phyloP scores from a whole-genome alignment of 2,888 invertebrate species.

The Lysandra bellargus region DNA sequence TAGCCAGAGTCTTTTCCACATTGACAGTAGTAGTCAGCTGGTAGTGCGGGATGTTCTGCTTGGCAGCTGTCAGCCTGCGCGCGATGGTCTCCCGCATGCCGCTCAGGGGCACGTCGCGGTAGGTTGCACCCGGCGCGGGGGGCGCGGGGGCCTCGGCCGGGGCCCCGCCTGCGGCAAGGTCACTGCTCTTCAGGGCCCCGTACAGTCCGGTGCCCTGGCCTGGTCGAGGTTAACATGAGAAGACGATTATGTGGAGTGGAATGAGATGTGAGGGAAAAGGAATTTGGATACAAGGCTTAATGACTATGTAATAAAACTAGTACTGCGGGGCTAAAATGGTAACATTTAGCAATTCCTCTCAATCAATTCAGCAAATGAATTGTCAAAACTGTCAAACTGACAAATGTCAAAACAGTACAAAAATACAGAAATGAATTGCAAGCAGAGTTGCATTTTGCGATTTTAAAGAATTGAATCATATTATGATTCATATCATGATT shows the following conservation, averaged over 20 bases:
- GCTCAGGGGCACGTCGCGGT: conserved; percentile 89
- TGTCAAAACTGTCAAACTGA: no score
- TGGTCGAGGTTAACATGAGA: conserved; percentile 44
- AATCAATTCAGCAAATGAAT: no score
- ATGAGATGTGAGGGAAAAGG: not conserved
- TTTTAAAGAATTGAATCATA: no score
- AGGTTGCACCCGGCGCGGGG: conserved; percentile 75
- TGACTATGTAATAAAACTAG: not conserved
- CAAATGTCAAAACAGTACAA: no score
- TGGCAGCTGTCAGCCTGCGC: conserved; percentile 92
- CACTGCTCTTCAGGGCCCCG: conserved; percentile 90
- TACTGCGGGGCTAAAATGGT: no score
- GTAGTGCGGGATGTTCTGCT: conserved; percentile 97
- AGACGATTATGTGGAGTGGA: not conserved
- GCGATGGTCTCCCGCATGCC: conserved; percentile 94
- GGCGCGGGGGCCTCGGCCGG: conserved; percentile 48
- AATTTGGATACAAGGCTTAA: not conserved
- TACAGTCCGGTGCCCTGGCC: conserved; percentile 89
- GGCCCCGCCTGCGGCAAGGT: conserved; percentile 77
- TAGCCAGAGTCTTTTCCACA: conserved; percentile 88
- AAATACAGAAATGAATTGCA: no score
- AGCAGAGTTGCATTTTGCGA: no score
- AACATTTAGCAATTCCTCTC: no score
- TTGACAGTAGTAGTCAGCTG: conserved; percentile 93
- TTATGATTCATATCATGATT: no score